Evolutionary conservation across 2,113 vertebrate species (phyloP), one percentile per base, ranked within the genome.

Genomic region (Andinoacara biseriatus): DNA sequence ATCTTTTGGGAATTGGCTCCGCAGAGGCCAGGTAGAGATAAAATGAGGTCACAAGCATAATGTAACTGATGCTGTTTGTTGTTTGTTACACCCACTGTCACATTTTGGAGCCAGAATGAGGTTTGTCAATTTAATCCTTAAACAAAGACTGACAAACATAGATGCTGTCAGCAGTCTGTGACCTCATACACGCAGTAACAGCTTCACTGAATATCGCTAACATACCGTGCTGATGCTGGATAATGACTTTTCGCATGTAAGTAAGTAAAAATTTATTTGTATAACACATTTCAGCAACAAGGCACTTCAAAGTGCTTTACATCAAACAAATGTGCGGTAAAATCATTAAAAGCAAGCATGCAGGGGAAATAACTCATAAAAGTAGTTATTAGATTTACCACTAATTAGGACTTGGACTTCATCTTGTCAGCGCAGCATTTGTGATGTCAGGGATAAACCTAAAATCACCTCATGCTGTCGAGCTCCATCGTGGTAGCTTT

Each of bases 201-300:
- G 79, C 88, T 74, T 59, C 74, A 58, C 15, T 54, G 49, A 72
- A 58, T 83, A 61, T 46, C 77, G 84, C 88, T 85, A 82, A 85
- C 86, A 87, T 35, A 78, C 86, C 86, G 87, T 38, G 79, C 86
- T 81, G 78, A 88, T 77, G 77, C 58, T 0, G 69, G 82, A 86
- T 90, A 92, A 90, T 74, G 78, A 74, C 90, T 89, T 93, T 84
- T 74, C 77, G n/a, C n/a, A n/a, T n/a, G n/a, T n/a, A n/a, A n/a
- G n/a, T n/a, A n/a, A n/a, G n/a, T n/a, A n/a, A n/a, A n/a, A n/a
- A n/a, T n/a, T n/a, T n/a, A n/a, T n/a, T n/a, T n/a, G n/a, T n/a
- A n/a, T n/a, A n/a, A n/a, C n/a, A n/a, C n/a, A n/a, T n/a, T n/a
- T n/a, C n/a, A n/a, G n/a, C n/a, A n/a, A n/a, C n/a, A n/a, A n/a